A percentile compares a stretch with the other conserved stretches of the same genome.
Evolutionary conservation across 2,888 invertebrate species (phyloP).

Genomic region (Acanthosoma haemorrhoidale): DNA sequence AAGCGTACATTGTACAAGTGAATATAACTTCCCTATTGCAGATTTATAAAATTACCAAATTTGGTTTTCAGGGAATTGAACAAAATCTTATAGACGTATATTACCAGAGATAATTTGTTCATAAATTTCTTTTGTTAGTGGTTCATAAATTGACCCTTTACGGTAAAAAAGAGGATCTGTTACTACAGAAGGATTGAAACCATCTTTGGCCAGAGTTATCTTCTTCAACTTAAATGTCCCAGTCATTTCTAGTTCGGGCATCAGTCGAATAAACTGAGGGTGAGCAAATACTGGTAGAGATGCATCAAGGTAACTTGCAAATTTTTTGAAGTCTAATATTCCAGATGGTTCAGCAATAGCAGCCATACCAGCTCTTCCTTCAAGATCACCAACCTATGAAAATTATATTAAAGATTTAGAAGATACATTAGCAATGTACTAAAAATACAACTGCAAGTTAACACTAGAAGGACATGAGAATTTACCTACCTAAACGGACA

Average conservation of each 20-base stretch:
- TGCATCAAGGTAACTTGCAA: slow-evolving; percentile 60
- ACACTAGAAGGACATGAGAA: too few species aligned
- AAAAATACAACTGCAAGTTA: too few species aligned
- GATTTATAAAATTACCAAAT: too few species aligned
- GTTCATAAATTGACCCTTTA: slow-evolving; percentile 46
- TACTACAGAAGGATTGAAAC: slow-evolving; percentile 64
- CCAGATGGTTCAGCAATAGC: slow-evolving; percentile 70
- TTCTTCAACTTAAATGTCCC: slow-evolving; percentile 92
- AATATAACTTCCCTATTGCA: too few species aligned
- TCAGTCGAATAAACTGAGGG: slow-evolving; percentile 79
- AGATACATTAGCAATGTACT: too few species aligned
- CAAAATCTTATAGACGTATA: slow-evolving; percentile 23
- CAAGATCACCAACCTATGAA: slow-evolving; percentile 64
- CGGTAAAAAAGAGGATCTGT: slow-evolving; percentile 54
- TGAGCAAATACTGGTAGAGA: slow-evolving; percentile 78
- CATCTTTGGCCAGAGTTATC: slow-evolving; percentile 74
- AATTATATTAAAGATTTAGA: too few species aligned
- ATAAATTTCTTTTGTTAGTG: slow-evolving; percentile 50
- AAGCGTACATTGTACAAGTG: too few species aligned
- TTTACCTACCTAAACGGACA: too few species aligned
- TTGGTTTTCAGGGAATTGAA: too few species aligned
- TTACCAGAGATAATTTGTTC: slow-evolving; percentile 47
- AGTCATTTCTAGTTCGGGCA: slow-evolving; percentile 70
- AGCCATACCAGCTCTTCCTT: slow-evolving; percentile 90
- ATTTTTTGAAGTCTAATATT: slow-evolving; percentile 53